A percentile compares a stretch with the other conserved stretches of the same genome.
These are phyloP conservation scores for Pitta sordida DNA, from an alignment of 2,113 vertebrate genomes.

Conservation along the genomic window DNA sequence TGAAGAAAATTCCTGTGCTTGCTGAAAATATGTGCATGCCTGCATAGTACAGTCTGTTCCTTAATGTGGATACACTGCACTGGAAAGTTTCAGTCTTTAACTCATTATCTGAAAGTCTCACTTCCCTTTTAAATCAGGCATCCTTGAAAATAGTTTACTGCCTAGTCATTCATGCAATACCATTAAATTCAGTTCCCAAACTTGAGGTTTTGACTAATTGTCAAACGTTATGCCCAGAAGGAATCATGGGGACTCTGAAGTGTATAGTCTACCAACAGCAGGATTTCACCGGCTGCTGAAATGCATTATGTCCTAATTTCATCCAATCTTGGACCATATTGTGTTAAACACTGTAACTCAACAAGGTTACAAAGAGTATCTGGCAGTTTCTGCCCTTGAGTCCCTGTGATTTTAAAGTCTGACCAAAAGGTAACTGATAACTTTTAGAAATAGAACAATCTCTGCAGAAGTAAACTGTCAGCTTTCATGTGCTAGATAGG, in stretches of 20 bases:
- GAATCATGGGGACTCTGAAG: not conserved
- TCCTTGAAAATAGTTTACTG: not conserved
- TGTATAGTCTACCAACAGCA: not conserved
- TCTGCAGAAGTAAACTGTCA: not conserved
- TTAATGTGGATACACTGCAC: not conserved
- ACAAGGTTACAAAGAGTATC: not conserved
- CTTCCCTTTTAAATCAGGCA: not conserved
- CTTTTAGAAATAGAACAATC: not conserved
- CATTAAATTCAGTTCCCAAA: not conserved
- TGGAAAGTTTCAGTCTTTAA: not conserved
- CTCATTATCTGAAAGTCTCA: not conserved
- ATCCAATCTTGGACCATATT: not conserved
- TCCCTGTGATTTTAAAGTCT: not conserved
- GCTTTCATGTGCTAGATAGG: not conserved
- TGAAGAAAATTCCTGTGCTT: not conserved
- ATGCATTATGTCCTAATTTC: not conserved
- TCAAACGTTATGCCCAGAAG: not conserved
- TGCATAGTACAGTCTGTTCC: not conserved
- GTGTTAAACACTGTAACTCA: not conserved
- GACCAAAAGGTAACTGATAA: not conserved
- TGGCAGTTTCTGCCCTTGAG: not conserved
- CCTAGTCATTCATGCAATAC: not conserved
- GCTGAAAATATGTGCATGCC: not conserved
- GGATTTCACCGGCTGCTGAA: not conserved
- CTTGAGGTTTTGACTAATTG: not conserved